Evolutionary conservation across 2,888 invertebrate species (phyloP).

Genomic region (Thelaira solivaga): DNA sequence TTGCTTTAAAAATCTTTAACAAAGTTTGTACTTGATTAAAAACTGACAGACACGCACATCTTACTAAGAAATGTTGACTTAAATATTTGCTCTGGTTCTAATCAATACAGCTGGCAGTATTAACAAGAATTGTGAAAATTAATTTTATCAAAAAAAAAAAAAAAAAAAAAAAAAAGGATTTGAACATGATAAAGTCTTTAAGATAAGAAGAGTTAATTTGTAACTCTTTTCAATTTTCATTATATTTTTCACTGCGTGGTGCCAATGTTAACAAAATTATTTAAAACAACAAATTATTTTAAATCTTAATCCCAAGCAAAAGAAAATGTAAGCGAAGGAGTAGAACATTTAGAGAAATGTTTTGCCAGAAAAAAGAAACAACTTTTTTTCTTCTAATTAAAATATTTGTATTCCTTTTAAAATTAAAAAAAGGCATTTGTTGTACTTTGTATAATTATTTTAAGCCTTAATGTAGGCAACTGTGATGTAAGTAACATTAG

Average conservation of each 20-base stretch:
- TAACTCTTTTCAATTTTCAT: background rate
- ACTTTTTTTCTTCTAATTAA: conserved; percentile 32
- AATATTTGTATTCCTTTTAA: conserved; percentile 3
- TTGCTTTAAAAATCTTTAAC: background rate
- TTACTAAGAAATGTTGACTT: too few relatives aligned
- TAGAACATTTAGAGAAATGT: background rate
- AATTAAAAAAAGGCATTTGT: background rate
- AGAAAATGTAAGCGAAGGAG: background rate
- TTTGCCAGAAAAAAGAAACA: background rate
- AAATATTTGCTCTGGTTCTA: background rate
- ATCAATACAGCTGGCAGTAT: background rate
- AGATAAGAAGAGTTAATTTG: background rate
- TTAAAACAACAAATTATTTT: conserved; percentile 11
- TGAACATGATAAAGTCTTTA: background rate
- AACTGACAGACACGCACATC: too few relatives aligned
- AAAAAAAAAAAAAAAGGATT: conserved; percentile 11
- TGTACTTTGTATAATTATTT: background rate
- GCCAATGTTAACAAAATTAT: background rate
- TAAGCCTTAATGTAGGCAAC: conserved; percentile 21
- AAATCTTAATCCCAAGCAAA: background rate
- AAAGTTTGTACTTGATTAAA: background rate
- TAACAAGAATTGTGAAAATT: too few relatives aligned
- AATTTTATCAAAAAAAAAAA: too few relatives aligned
- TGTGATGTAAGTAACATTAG: background rate
- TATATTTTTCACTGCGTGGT: background rate